Percentiles rank a stretch among this genome's conserved stretches.
Conservation (phyloP, 2,113 vertebrate genomes). For the Perognathus longimembris region DNA sequence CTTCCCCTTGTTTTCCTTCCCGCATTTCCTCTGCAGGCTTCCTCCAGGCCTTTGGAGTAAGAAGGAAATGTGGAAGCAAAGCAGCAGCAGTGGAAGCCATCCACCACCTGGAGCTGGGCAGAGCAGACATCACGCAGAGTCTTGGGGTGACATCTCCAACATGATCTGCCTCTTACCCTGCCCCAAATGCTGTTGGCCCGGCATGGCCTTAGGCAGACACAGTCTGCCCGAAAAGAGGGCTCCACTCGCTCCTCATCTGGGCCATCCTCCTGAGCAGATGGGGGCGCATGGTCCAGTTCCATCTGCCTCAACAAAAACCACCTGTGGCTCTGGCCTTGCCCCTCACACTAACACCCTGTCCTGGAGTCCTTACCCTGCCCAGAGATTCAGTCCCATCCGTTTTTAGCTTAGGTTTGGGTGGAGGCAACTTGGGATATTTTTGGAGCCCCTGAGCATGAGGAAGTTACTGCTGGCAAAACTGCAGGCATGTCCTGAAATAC, state of each 20-base stretch:
- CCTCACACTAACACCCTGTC: not conserved
- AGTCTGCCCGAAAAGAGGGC: too few species aligned
- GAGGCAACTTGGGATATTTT: not conserved
- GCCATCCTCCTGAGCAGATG: not conserved
- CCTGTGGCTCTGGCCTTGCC: not conserved
- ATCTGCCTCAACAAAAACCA: not conserved
- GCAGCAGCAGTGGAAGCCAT: not conserved
- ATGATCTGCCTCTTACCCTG: not conserved
- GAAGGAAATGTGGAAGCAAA: not conserved
- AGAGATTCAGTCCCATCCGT: not conserved
- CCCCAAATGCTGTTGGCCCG: not conserved
- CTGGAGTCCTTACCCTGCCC: accelerated
- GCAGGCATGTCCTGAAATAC: not conserved
- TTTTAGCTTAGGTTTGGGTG: not conserved
- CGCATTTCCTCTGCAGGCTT: not conserved
- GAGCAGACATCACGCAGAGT: not conserved
- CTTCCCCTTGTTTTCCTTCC: not conserved
- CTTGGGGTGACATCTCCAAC: not conserved
- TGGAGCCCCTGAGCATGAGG: not conserved
- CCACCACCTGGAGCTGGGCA: not conserved
- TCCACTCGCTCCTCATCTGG: not conserved
- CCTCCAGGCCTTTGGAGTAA: not conserved
- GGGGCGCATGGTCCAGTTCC: not conserved
- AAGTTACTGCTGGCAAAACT: not conserved
- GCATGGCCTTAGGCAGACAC: not conserved